Percentiles rank a stretch among this genome's conserved stretches.
phyloP scores from a whole-genome alignment of 2,888 invertebrate genomes.

The Sphinx pinastri region DNA sequence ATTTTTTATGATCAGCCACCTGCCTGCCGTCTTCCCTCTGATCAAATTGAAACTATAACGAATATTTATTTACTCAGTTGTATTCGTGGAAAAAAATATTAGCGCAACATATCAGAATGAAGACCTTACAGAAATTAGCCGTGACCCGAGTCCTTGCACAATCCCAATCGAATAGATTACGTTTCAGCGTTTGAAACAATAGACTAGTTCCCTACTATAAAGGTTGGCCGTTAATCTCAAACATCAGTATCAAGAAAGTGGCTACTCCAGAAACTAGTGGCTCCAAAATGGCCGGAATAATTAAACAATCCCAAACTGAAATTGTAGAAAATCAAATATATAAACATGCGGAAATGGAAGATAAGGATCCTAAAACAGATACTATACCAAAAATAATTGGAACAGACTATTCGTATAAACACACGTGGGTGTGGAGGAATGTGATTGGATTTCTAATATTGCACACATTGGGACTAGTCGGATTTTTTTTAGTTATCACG shows the following conservation, averaged over 20 bases:
- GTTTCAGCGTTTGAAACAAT: slow-evolving; percentile 13
- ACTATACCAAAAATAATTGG: slow-evolving; percentile 48
- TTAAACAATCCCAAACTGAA: background rate
- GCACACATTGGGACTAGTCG: slow-evolving; percentile 76
- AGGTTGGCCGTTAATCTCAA: slow-evolving; percentile 9
- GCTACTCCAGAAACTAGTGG: background rate
- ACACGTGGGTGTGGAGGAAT: slow-evolving; percentile 86
- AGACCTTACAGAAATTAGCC: slow-evolving; percentile 23
- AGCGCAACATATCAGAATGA: slow-evolving; percentile 4
- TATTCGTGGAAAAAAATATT: background rate
- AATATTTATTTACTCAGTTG: too few species aligned
- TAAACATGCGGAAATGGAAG: background rate
- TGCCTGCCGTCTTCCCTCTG: too few species aligned
- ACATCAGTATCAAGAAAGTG: slow-evolving; percentile 19
- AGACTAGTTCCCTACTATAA: slow-evolving; percentile 28
- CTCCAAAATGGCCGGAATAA: background rate
- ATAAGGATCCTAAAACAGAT: background rate
- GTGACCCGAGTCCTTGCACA: slow-evolving; percentile 25
- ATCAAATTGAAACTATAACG: too few species aligned
- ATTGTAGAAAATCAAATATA: background rate
- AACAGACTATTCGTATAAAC: slow-evolving; percentile 63
- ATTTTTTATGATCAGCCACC: too few species aligned
- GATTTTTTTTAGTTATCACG: slow-evolving; percentile 54
- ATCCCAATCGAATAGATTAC: slow-evolving; percentile 21
- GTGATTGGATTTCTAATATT: slow-evolving; percentile 83